phyloP scores from a whole-genome alignment of 2,797 vertebrate genomes.

The Phoxinus dragarum region DNA sequence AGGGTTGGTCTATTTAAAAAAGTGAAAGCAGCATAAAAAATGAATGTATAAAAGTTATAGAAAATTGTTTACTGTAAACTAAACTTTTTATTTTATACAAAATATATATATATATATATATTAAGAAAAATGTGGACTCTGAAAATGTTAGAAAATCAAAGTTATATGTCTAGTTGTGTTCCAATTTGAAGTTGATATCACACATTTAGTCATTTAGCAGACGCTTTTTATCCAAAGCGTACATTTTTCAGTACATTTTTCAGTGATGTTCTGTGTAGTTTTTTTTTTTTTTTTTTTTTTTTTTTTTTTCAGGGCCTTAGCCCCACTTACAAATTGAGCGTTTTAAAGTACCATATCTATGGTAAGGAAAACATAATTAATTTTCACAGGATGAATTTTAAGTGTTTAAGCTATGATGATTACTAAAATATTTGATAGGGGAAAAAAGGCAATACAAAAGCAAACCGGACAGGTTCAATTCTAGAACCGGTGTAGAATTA shows the following conservation, averaged over 20 bases:
- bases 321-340: not conserved
- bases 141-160: not conserved
- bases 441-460: not conserved
- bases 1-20: not conserved
- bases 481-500: not conserved
- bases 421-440: not conserved
- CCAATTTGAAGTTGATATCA: not conserved
- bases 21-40: not conserved
- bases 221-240: too few species aligned
- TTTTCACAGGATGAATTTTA: not conserved
- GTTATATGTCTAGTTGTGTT: not conserved
- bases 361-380: not conserved
- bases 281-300: too few species aligned
- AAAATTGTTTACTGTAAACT: not conserved
- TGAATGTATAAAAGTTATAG: not conserved
- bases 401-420: not conserved
- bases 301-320: not conserved
- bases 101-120: not conserved
- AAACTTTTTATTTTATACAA: not conserved
- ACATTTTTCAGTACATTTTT: not conserved
- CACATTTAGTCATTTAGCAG: too few species aligned
- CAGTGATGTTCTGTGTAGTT: not conserved
- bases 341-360: too few species aligned
- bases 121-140: not conserved
- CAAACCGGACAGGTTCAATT: not conserved